Base-by-base conservation (phyloP, 2,113 vertebrate genomes). In the Gallinago jamesoni region DNA sequence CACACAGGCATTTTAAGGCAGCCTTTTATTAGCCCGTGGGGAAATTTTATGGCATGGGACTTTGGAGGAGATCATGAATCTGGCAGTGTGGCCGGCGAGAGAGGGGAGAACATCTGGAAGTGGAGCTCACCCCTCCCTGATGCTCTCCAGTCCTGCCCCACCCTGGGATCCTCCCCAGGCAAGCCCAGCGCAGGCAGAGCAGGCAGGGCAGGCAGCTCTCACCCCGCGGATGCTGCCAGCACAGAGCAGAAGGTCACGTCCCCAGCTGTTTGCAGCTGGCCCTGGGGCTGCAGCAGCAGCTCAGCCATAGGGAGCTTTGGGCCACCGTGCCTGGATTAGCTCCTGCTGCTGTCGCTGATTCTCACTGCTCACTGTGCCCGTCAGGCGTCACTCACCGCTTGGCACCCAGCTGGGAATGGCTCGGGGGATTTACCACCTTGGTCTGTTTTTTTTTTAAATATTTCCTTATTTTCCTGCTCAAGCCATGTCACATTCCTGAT, bases 21-120 rank as follows among this genome's bases (percentile, higher is more conserved):
- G 50, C 5, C 37, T 88, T 93, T 57, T 16, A 31, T 33, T 31
- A 60, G 47, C 12, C 63, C 13, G 2, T 4, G n/a, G 39, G 56
- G 77, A 52, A 56, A 56, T 64, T 72, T 60, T 39, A 87, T 10
- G 72, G 17, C 7, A 17, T 3, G 10, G 43, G 45, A 23, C 63
- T 84, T 43, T 0, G 25, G 43, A 96, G 53, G 33, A 82, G 66
- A 52, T 75, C 30, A 15, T 9, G 9, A 67, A 53, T 17, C 28
- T 1, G 0, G 33, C 14, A 25, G 12, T 1, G 0, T 14, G 52
- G 10, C 30, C 67, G 74, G 47, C 2, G 2, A 78, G 7, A 57
- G 21, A 4, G 8, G 31, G 56, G 11, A 87, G 33, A 80, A n/a
- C 18, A 67, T 14, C 33, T 84, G 74, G 27, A 55, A 41, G 45